phyloP scores from a whole-genome alignment of 2,797 vertebrate species.

The Leucoraja ocellata region DNA sequence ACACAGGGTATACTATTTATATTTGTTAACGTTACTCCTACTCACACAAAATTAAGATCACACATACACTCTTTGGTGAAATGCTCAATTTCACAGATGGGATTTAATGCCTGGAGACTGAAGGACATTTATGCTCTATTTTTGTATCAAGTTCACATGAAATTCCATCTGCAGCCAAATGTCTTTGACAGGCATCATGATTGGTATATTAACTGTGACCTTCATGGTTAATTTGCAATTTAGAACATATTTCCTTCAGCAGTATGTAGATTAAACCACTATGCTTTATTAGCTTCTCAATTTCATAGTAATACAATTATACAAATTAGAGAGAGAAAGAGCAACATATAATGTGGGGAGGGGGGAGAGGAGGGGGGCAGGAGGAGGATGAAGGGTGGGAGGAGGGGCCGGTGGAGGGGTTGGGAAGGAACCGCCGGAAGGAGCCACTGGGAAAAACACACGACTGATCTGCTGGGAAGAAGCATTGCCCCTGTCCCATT shows the following conservation, averaged over 20 bases:
- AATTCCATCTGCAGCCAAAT: neutral
- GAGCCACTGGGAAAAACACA: too few species aligned
- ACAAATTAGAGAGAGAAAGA: neutral
- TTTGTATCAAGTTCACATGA: neutral
- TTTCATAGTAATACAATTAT: too few species aligned
- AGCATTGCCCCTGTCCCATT: too few species aligned
- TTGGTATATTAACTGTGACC: neutral
- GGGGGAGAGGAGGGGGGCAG: too few species aligned
- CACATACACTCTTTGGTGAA: neutral
- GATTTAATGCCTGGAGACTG: neutral
- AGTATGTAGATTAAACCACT: neutral
- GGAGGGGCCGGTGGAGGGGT: too few species aligned
- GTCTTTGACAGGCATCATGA: neutral
- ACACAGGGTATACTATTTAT: neutral
- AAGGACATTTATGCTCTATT: conserved; percentile 8
- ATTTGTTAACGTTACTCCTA: neutral
- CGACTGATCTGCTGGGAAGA: too few species aligned
- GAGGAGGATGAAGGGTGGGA: too few species aligned
- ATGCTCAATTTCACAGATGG: neutral
- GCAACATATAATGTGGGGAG: too few species aligned
- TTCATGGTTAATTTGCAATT: neutral
- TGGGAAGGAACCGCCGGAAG: too few species aligned
- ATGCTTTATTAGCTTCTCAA: neutral
- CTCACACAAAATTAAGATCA: neutral
- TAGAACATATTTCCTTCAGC: neutral